Conservation (phyloP, 1,140 invertebrate genomes). For the Himalopsyche phryganea region DNA sequence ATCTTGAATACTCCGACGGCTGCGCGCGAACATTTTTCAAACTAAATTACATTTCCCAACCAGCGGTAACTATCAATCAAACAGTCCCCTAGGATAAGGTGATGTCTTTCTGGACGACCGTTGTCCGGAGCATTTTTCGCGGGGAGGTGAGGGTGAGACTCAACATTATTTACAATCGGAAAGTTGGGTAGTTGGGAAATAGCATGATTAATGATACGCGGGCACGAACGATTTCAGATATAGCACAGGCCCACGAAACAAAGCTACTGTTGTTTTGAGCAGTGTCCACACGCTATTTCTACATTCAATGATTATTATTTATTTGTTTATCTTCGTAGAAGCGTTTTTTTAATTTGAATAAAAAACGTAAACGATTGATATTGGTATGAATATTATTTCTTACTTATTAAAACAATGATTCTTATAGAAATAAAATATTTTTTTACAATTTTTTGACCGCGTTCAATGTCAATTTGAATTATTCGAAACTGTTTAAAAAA, state of each 20-base stretch:
- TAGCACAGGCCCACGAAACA: background rate
- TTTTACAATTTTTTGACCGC: no score
- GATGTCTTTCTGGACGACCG: background rate
- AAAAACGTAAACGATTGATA: no score
- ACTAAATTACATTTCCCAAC: constrained; percentile 5
- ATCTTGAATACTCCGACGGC: background rate
- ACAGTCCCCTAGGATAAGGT: constrained; percentile 1
- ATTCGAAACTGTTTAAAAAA: no score
- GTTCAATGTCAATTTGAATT: no score
- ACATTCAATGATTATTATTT: background rate
- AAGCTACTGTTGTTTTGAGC: background rate
- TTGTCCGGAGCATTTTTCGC: background rate
- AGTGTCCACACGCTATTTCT: background rate
- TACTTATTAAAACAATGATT: no score
- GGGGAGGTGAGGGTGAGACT: background rate
- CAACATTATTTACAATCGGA: background rate
- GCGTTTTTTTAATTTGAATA: no score
- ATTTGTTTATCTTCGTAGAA: no score
- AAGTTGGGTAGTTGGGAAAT: background rate
- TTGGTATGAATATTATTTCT: no score
- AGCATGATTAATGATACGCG: background rate
- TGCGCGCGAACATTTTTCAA: constrained; percentile 2
- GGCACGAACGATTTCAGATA: constrained; percentile 1
- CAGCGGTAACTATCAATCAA: constrained; percentile 3
- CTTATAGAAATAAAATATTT: no score